Conservation (phyloP, 2,888 invertebrate species). For the Torymus aiolomorphi region DNA sequence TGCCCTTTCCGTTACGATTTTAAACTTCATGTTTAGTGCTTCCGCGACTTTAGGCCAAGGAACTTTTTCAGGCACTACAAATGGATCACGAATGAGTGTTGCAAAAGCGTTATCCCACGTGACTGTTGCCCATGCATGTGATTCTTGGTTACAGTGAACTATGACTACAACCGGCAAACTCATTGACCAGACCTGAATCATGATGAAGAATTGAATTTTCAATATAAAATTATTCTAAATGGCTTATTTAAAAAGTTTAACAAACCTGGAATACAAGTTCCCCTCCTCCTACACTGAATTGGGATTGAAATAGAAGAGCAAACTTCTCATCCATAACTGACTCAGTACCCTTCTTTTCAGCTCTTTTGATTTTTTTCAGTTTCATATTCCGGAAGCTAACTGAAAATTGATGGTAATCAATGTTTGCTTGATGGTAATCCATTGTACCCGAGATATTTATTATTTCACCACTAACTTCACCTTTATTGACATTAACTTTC, state of each 20-base stretch:
- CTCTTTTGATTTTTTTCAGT: constrained; percentile 94
- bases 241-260: no score
- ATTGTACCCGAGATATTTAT: constrained; percentile 95
- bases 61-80: constrained; percentile 94
- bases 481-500: constrained; percentile 81
- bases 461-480: constrained; percentile 92
- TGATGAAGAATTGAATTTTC: no score
- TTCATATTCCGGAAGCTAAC: constrained; percentile 96
- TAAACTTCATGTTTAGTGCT: constrained; percentile 94
- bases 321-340: constrained; percentile 99
- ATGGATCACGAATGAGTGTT: constrained; percentile 92
- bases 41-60: constrained; percentile 93
- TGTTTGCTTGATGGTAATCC: constrained; percentile 92
- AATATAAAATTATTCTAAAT: no score
- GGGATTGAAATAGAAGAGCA: constrained; percentile 93
- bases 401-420: constrained; percentile 90
- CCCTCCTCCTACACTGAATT: constrained; percentile 93
- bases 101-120: constrained; percentile 99
- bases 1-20: constrained; percentile 89
- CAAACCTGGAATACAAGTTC: constrained; percentile 85
- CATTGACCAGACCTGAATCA: constrained; percentile 91
- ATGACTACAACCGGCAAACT: constrained; percentile 99
- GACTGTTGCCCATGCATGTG: constrained; percentile 99
- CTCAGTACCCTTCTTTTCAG: constrained; percentile 97
- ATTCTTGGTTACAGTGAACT: constrained; percentile 99